Evolutionary conservation across 1,140 invertebrate genomes (phyloP).

Genomic region (Drosophila arawakana): DNA sequence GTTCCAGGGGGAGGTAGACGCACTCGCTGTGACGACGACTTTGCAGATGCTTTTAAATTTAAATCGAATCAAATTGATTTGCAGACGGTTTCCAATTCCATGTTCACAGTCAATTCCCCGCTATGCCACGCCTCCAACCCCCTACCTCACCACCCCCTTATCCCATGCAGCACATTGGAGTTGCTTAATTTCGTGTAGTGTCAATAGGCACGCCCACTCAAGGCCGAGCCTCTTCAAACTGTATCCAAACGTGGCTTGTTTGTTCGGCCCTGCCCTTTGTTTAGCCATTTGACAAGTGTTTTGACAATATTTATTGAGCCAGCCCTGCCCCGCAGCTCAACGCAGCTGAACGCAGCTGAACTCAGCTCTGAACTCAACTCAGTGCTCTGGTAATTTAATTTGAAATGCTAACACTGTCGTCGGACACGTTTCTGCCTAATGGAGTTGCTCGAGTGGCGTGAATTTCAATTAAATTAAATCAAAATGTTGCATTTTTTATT

Average conservation of each 20-base stretch:
- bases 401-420: constrained; percentile 62
- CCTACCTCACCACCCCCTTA: too few species aligned
- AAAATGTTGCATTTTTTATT: constrained; percentile 83
- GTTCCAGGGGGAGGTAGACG: neutral
- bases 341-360: neutral
- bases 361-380: neutral
- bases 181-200: constrained; percentile 50
- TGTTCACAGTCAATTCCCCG: neutral
- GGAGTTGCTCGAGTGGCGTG: constrained; percentile 82
- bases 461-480: constrained; percentile 83
- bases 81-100: constrained; percentile 43
- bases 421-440: constrained; percentile 82
- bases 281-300: constrained; percentile 82
- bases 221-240: constrained; percentile 32
- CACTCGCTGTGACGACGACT: constrained; percentile 40
- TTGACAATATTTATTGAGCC: constrained; percentile 81
- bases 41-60: constrained; percentile 81
- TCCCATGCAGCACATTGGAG: constrained; percentile 13
- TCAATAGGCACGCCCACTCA: constrained; percentile 63
- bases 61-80: constrained; percentile 83
- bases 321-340: neutral
- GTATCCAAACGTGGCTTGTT: constrained; percentile 37
- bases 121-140: neutral
- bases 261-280: constrained; percentile 55
- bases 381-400: constrained; percentile 71